These are phyloP conservation scores for Sebastes aleutianus DNA, from an alignment of 2,797 vertebrate species.

Conservation along the genomic window DNA sequence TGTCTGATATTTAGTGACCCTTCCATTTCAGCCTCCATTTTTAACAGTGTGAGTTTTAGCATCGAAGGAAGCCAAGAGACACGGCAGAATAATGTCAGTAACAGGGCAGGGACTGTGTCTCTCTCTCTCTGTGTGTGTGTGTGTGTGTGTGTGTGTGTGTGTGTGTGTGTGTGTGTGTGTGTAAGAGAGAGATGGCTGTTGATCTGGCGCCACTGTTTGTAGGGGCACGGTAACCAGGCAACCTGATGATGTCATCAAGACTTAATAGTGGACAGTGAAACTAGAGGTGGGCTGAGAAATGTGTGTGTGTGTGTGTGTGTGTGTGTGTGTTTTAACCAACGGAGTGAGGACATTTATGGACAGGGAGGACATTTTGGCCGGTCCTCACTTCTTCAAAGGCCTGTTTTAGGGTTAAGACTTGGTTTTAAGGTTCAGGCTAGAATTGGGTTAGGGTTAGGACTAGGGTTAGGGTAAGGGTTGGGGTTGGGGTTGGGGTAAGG, in stretches of 20 bases:
- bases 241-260: constrained; percentile 49
- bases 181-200: constrained; percentile 8
- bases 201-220: constrained; percentile 50
- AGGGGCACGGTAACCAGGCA: constrained; percentile 48
- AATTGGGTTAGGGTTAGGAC: not conserved
- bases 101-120: constrained; percentile 1
- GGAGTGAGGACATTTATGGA: no score
- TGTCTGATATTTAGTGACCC: not conserved
- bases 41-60: not conserved
- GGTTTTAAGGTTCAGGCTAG: not conserved
- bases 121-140: not conserved
- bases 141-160: not conserved
- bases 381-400: not conserved
- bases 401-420: not conserved
- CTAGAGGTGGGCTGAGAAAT: constrained; percentile 37
- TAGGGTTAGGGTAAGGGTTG: not conserved
- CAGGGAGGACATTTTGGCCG: not conserved
- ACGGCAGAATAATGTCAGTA: constrained; percentile 9
- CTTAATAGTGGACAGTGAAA: constrained; percentile 50
- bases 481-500: not conserved
- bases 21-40: not conserved
- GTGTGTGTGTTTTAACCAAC: not conserved
- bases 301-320: no score
- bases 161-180: not conserved
- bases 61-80: constrained; percentile 3